Percentiles rank a stretch among this genome's conserved stretches.
Evolutionary conservation across 2,797 vertebrate genomes (phyloP).

Genomic region (Artibeus lituratus): DNA sequence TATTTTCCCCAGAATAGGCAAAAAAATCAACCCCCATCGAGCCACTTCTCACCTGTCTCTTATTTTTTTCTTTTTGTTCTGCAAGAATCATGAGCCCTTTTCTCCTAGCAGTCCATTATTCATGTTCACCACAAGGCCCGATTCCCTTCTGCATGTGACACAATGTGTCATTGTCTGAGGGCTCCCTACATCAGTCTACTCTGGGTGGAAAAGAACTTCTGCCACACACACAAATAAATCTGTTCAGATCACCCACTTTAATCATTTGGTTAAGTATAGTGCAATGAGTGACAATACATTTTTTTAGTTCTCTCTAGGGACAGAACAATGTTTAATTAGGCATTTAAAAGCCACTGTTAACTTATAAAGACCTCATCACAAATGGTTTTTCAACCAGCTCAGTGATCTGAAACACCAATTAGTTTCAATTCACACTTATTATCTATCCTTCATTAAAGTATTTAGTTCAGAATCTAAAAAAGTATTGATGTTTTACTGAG

Average conservation of each 20-base stretch:
- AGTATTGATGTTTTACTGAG: constrained; percentile 61
- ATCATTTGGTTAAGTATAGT: constrained; percentile 64
- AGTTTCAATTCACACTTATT: constrained; percentile 83
- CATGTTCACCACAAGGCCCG: background rate
- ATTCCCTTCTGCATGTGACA: background rate
- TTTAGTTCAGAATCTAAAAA: constrained; percentile 78
- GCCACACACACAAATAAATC: constrained; percentile 52
- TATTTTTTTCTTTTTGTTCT: constrained; percentile 17
- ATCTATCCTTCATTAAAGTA: constrained; percentile 76
- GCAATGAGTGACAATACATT: constrained; percentile 59
- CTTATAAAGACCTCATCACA: constrained; percentile 78
- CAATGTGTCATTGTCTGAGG: background rate
- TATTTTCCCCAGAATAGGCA: background rate
- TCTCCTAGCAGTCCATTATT: background rate
- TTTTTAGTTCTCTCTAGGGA: constrained; percentile 67
- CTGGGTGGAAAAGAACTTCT: background rate
- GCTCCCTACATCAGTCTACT: constrained; percentile 28
- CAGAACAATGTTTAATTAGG: constrained; percentile 80
- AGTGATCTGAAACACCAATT: constrained; percentile 83
- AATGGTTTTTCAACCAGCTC: constrained; percentile 77
- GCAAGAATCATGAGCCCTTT: constrained; percentile 1
- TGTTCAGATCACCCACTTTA: constrained; percentile 63
- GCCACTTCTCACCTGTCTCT: background rate
- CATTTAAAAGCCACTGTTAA: constrained; percentile 79
- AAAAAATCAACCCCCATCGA: background rate